Evolutionary conservation across 2,113 vertebrate species (phyloP).

Genomic region (Alaudala cheleensis): DNA sequence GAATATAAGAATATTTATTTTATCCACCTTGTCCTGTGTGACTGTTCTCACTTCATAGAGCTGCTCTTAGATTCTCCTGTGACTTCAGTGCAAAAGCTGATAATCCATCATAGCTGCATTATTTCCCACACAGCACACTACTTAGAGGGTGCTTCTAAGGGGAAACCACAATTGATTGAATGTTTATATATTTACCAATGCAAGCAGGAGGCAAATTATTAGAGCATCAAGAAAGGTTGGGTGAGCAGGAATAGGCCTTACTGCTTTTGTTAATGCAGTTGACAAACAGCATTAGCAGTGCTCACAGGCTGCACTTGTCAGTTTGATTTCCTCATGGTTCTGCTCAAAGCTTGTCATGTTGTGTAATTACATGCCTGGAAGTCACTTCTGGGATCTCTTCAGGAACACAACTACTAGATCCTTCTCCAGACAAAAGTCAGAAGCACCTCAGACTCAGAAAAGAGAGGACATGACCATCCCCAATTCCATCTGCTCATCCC

Average conservation of each 20-base stretch:
- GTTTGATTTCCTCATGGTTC: neutral
- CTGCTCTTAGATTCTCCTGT: neutral
- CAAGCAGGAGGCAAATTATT: neutral
- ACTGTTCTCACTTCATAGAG: neutral
- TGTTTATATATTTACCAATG: neutral
- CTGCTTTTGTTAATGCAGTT: neutral
- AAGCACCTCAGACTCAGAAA: neutral
- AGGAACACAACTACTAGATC: neutral
- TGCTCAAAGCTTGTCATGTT: neutral
- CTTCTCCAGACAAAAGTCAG: neutral
- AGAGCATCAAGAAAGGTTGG: neutral
- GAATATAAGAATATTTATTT: neutral
- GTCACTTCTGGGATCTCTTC: neutral
- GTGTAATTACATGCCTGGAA: neutral
- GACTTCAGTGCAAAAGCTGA: neutral
- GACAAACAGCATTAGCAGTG: neutral
- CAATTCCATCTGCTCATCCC: neutral
- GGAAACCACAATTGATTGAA: neutral
- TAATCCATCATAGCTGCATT: neutral
- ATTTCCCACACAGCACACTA: neutral
- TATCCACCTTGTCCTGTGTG: neutral
- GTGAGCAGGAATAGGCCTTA: neutral
- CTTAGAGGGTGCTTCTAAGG: neutral
- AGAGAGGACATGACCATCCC: neutral
- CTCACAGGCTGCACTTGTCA: neutral